Evolutionary conservation across 2,888 invertebrate species (phyloP).

Genomic region (Bursaphelenchus okinawaensis): DNA sequence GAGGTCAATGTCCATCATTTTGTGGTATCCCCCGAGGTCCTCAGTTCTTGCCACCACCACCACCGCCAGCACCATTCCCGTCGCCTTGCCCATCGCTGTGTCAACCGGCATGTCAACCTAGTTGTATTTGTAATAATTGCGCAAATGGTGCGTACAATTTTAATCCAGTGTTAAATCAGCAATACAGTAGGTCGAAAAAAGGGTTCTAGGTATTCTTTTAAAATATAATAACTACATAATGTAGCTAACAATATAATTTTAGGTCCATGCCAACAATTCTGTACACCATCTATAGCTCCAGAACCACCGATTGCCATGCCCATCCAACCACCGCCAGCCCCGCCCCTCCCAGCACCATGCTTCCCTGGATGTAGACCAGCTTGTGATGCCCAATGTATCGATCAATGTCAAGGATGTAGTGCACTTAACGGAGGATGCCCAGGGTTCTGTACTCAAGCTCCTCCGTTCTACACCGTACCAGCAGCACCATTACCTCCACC

Average conservation of each 20-base stretch:
- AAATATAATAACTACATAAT: too few species aligned
- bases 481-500: neutral
- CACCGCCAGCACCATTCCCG: neutral
- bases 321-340: neutral
- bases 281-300: neutral
- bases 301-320: neutral
- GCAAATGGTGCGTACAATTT: neutral
- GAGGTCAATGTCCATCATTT: neutral
- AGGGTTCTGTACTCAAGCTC: conserved; percentile 3
- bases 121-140: neutral
- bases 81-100: neutral
- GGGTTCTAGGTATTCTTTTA: too few species aligned
- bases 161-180: neutral
- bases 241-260: too few species aligned
- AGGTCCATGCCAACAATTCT: neutral
- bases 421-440: neutral
- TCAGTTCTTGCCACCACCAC: neutral
- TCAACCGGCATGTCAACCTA: neutral
- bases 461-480: conserved; percentile 1
- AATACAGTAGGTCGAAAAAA: neutral
- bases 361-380: neutral
- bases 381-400: neutral
- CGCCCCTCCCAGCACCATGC: neutral
- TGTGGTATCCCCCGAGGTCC: neutral
- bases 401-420: neutral